These are phyloP conservation scores for Bombus fervidus DNA, from an alignment of 1,140 invertebrate species.

Conservation along the genomic window DNA sequence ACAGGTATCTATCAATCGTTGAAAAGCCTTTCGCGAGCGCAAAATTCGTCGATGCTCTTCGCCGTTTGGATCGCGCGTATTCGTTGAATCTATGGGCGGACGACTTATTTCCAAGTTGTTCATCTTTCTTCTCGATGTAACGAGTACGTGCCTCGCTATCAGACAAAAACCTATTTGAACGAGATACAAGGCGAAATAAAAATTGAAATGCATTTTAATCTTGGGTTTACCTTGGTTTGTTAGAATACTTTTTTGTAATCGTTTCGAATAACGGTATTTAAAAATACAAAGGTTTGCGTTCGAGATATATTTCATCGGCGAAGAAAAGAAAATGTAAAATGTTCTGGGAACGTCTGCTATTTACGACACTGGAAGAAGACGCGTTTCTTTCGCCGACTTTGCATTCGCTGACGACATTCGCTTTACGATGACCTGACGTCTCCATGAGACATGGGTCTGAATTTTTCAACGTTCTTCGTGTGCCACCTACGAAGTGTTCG, in stretches of 20 bases:
- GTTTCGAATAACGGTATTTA: background rate
- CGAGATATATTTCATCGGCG: background rate
- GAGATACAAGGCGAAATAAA: no score
- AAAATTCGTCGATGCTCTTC: background rate
- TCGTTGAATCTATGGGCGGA: background rate
- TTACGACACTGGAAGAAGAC: constrained; percentile 2
- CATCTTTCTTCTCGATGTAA: background rate
- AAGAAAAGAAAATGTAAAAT: background rate
- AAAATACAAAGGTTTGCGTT: background rate
- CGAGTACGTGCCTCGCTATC: background rate
- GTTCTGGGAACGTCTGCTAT: background rate
- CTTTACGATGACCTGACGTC: constrained; percentile 28
- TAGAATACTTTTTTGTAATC: background rate
- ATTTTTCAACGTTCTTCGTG: constrained; percentile 6
- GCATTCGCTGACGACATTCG: constrained; percentile 15
- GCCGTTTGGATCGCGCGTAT: background rate
- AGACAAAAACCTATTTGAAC: background rate
- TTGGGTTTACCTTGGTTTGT: no score
- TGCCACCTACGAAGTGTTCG: background rate
- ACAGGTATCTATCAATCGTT: background rate
- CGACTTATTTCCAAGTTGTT: constrained; percentile 11
- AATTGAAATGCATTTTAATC: no score
- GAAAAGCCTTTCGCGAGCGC: background rate
- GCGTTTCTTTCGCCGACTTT: background rate
- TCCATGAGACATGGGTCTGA: background rate